Evolutionary conservation across 2,113 vertebrate genomes (phyloP).

Genomic region (Cavia aperea): DNA sequence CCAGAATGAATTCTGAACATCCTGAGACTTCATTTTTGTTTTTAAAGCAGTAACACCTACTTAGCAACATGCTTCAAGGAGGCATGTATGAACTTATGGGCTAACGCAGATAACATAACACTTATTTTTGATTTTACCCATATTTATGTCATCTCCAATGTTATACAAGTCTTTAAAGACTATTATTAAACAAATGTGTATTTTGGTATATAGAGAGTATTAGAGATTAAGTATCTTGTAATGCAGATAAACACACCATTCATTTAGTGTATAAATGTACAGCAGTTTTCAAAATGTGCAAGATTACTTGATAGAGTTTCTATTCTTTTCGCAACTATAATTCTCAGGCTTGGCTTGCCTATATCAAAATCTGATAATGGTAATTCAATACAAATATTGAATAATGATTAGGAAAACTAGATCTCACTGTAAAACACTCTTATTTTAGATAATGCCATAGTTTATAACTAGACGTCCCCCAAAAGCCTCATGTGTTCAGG

Average conservation of each 20-base stretch:
- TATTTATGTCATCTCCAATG: neutral
- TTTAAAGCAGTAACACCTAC: neutral
- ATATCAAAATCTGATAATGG: neutral
- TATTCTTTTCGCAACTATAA: neutral
- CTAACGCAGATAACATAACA: neutral
- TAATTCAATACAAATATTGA: neutral
- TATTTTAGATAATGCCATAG: neutral
- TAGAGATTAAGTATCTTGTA: neutral
- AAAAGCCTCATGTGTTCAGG: neutral
- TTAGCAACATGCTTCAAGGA: neutral
- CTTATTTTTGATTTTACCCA: neutral
- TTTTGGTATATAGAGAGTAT: neutral
- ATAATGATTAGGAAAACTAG: neutral
- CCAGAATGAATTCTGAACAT: neutral
- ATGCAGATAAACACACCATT: neutral
- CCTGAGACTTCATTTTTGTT: neutral
- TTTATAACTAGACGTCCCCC: neutral
- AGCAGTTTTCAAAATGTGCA: neutral
- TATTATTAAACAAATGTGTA: neutral
- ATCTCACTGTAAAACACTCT: neutral
- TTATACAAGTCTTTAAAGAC: neutral
- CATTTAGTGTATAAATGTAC: neutral
- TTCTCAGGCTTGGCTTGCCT: neutral
- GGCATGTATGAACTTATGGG: neutral
- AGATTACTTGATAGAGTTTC: neutral